These are phyloP conservation scores for Spermophilus dauricus DNA, from an alignment of 2,113 vertebrate species.

Conservation along the genomic window DNA sequence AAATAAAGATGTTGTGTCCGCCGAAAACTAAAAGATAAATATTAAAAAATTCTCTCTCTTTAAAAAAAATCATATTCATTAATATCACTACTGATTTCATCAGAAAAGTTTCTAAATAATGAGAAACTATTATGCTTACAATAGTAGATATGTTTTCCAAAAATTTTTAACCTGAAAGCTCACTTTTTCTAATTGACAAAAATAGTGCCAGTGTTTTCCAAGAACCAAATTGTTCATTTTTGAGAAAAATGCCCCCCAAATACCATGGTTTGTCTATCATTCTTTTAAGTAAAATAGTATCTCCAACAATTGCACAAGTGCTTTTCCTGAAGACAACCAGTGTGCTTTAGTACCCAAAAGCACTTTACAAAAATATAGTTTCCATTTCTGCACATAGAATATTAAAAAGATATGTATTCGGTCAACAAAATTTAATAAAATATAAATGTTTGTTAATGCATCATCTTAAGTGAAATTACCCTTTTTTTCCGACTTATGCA, in stretches of 20 bases:
- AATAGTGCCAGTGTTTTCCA: not conserved
- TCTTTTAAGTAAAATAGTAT: not conserved
- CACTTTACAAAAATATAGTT: not conserved
- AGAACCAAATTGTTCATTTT: not conserved
- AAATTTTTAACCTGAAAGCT: constrained; percentile 26
- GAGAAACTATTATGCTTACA: constrained; percentile 2
- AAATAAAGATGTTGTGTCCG: too few species aligned
- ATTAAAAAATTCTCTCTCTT: too few species aligned
- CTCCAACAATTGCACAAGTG: not conserved
- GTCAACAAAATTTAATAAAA: too few species aligned
- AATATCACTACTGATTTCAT: not conserved
- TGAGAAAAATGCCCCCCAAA: not conserved
- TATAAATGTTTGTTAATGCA: too few species aligned
- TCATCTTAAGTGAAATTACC: not conserved
- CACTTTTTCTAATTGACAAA: not conserved
- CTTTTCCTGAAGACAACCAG: not conserved
- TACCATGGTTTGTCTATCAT: not conserved
- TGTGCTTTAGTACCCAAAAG: not conserved
- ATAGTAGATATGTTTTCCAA: not conserved
- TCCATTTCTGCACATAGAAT: not conserved
- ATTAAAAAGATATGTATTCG: not conserved
- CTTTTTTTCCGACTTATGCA: not conserved
- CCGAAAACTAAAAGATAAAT: too few species aligned
- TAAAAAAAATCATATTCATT: constrained; percentile 19
- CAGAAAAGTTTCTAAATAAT: not conserved